These are phyloP conservation scores for Linnaemya tessellans DNA, from an alignment of 2,888 invertebrate genomes.

Conservation along the genomic window DNA sequence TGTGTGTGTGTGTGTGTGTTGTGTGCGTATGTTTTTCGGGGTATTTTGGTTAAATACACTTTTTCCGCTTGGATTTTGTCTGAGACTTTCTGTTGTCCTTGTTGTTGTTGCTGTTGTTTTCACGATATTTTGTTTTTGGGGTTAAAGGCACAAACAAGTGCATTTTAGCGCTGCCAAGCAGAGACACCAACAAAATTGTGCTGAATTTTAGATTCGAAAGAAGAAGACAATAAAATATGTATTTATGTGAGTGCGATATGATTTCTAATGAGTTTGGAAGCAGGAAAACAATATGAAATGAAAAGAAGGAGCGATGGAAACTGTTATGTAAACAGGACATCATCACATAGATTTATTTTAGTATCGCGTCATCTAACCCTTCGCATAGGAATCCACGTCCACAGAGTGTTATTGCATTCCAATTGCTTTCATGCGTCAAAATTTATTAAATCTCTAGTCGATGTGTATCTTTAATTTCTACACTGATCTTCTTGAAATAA, in stretches of 20 bases:
- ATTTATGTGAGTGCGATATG: not conserved
- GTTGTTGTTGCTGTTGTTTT: slow-evolving; percentile 29
- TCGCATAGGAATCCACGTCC: too few species aligned
- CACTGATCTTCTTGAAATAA: too few species aligned
- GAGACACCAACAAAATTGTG: slow-evolving; percentile 39
- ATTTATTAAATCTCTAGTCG: too few species aligned
- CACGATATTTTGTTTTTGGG: slow-evolving; percentile 31
- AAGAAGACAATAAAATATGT: slow-evolving; percentile 35
- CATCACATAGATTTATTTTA: too few species aligned
- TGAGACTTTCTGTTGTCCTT: slow-evolving; percentile 27
- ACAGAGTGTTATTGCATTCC: too few species aligned
- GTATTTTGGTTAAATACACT: slow-evolving; percentile 59
- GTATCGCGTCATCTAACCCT: too few species aligned
- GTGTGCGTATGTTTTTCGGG: not conserved
- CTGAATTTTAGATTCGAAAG: slow-evolving; percentile 26
- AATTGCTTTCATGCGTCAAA: too few species aligned
- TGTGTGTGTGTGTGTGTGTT: not conserved
- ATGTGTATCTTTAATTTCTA: too few species aligned
- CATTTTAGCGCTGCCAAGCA: slow-evolving; percentile 48
- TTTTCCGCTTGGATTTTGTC: slow-evolving; percentile 56
- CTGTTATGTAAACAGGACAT: too few species aligned
- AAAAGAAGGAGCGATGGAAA: not conserved
- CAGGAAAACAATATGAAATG: not conserved
- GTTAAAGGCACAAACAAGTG: slow-evolving; percentile 52
- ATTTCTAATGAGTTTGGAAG: slow-evolving; percentile 30